phyloP scores from a whole-genome alignment of 2,888 invertebrate genomes.

The Tholera decimalis region DNA sequence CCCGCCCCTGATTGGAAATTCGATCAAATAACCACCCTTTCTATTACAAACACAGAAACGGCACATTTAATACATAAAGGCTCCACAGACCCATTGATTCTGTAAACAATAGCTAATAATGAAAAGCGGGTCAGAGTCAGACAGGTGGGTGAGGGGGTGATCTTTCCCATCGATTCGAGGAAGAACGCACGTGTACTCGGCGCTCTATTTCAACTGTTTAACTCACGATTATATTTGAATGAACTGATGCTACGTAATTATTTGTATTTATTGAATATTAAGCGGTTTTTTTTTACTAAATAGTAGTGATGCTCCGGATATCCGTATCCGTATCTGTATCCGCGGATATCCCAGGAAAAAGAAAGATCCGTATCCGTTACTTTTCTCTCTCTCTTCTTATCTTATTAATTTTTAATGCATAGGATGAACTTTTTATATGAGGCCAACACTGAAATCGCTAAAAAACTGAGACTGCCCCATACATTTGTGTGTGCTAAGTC shows the following conservation, averaged over 20 bases:
- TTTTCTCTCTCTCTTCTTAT: too few relatives aligned
- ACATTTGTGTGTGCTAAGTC: too few relatives aligned
- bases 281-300: background rate
- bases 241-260: conserved; percentile 34
- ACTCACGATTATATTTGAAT: conserved; percentile 59
- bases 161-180: conserved; percentile 59
- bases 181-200: conserved; percentile 61
- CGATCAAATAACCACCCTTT: conserved; percentile 17
- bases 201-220: conserved; percentile 64
- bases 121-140: conserved; percentile 67
- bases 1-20: conserved; percentile 4
- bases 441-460: too few relatives aligned
- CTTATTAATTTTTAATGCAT: too few relatives aligned
- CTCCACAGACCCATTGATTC: conserved; percentile 53
- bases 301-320: too few relatives aligned
- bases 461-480: too few relatives aligned
- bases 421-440: too few relatives aligned
- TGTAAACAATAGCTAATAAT: conserved; percentile 58
- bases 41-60: conserved; percentile 29
- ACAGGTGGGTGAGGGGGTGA: conserved; percentile 66
- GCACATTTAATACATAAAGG: conserved; percentile 47
- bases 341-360: too few relatives aligned
- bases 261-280: background rate
- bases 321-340: too few relatives aligned
- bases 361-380: too few relatives aligned